Percentiles rank a stretch among this genome's conserved stretches.
Evolutionary conservation across 2,113 vertebrate genomes (phyloP).

Genomic region (Mesitornis unicolor): DNA sequence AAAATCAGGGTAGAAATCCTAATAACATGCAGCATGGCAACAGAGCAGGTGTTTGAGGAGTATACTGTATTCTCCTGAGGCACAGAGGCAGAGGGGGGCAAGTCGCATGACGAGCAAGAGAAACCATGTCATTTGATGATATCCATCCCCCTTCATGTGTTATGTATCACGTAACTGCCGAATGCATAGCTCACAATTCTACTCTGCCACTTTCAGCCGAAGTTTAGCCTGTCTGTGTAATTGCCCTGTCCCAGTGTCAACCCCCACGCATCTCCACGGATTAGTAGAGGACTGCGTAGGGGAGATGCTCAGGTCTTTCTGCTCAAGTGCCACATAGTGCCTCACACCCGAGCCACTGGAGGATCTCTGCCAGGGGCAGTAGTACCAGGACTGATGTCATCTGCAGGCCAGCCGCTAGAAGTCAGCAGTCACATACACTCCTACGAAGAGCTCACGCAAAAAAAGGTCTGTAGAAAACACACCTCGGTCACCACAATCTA

Average conservation of each 20-base stretch:
- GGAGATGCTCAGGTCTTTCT: background rate
- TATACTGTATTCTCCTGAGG: background rate
- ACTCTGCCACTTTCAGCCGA: background rate
- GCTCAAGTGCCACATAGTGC: background rate
- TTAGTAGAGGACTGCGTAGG: background rate
- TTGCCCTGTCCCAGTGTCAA: background rate
- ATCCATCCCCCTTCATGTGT: background rate
- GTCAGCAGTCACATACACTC: background rate
- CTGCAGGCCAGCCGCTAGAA: background rate
- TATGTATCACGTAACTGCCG: background rate
- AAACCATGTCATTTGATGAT: background rate
- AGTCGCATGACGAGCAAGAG: background rate
- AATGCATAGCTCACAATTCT: background rate
- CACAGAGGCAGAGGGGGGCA: background rate
- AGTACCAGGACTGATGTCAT: background rate
- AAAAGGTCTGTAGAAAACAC: background rate
- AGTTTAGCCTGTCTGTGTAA: background rate
- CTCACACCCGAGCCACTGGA: background rate
- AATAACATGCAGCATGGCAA: background rate
- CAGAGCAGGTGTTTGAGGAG: background rate
- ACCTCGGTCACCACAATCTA: background rate
- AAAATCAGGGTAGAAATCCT: background rate
- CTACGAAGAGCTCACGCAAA: background rate
- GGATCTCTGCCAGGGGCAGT: background rate
- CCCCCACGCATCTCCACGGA: background rate